Evolutionary conservation across 1,140 invertebrate species (phyloP), one percentile per base, ranked within the genome.

Genomic region (Brachystomella parvula): DNA sequence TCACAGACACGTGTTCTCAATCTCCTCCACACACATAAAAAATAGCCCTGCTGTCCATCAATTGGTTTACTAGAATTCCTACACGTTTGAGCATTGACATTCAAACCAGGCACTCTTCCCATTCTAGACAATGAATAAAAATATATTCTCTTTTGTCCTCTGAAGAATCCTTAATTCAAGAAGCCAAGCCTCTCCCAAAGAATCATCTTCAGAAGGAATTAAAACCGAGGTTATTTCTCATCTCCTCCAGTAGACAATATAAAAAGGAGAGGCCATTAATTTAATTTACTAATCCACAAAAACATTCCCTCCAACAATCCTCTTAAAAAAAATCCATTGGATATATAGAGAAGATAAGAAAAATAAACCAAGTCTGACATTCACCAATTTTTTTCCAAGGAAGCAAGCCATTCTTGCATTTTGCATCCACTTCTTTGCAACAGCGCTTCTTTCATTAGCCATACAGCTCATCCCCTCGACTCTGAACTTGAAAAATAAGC

Each of bases 401-500:
- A 44, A 44, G 49, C 12, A 24, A 53, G 9, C 49, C 24, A 19
- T 19, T 24, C 24, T 24, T 24, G 49, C 49, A 15, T 19, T 53
- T 53, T 24, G 49, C 49, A 12, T 44, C 9, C 39, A 9, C 39
- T n/a, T 44, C n/a, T 44, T n/a, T n/a, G n/a, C n/a, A n/a, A n/a
- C n/a, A n/a, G n/a, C n/a, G n/a, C n/a, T n/a, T n/a, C n/a, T n/a
- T n/a, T n/a, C n/a, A n/a, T n/a, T n/a, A n/a, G n/a, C n/a, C n/a
- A n/a, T n/a, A n/a, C n/a, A n/a, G 39, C 39, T n/a, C 39, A 12
- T 15, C 49, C 3, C 49, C 49, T 6, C 12, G 9, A 3, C 49
- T 24, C 24, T 53, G 49, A 53, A 53, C 49, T 53, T 53, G 49
- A 53, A 53, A 53, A 53, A 53, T 53, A 53, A 53, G 49, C 15